phyloP scores from a whole-genome alignment of 2,888 invertebrate species.

The Pristionchus fissidentatus region DNA sequence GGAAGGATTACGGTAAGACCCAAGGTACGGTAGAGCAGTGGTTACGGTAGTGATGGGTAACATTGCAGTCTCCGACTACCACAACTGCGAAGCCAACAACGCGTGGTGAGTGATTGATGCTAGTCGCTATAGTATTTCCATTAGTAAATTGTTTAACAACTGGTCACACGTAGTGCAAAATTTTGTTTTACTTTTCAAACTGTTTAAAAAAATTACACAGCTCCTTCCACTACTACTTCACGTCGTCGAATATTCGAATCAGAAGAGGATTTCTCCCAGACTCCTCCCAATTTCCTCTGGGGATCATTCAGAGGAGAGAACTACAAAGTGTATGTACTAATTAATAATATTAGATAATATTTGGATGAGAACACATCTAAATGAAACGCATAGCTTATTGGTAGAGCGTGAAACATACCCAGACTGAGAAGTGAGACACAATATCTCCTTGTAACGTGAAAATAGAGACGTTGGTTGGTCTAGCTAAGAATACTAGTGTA shows the following conservation, averaged over 20 bases:
- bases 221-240: background rate
- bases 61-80: background rate
- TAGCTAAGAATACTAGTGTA: no score
- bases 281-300: constrained; percentile 45
- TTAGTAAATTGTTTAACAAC: no score
- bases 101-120: background rate
- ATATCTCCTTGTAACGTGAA: no score
- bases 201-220: background rate
- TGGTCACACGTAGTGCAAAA: no score
- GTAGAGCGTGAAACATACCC: no score
- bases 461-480: no score
- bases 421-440: no score
- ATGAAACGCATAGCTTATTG: no score
- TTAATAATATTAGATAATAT: background rate
- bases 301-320: constrained; percentile 39
- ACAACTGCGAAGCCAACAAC: background rate
- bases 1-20: constrained; percentile 31
- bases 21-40: background rate
- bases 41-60: background rate
- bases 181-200: background rate
- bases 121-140: background rate
- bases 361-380: no score
- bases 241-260: constrained; percentile 37
- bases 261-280: constrained; percentile 39
- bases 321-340: constrained; percentile 9